Evolutionary conservation across 2,113 vertebrate species (phyloP).

Genomic region (Myiozetetes cayanensis): DNA sequence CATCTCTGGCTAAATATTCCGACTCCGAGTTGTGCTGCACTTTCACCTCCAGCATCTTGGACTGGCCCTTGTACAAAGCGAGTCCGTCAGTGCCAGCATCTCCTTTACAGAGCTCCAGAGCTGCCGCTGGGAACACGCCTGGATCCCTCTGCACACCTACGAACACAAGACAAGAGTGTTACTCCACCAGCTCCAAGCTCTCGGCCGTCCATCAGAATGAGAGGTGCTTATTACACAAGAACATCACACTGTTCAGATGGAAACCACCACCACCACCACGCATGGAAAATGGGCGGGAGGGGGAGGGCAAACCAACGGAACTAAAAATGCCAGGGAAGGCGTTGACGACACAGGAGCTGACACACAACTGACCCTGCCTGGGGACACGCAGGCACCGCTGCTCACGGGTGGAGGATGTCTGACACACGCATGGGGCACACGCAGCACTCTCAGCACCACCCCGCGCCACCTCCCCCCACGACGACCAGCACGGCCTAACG

Average conservation of each 20-base stretch:
- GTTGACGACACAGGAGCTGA: constrained; percentile 4
- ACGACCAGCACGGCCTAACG: fast-evolving
- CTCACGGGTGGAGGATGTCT: constrained; percentile 52
- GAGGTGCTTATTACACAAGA: neutral
- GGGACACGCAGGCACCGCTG: constrained; percentile 16
- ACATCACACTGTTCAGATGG: neutral
- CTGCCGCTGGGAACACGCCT: constrained; percentile 39
- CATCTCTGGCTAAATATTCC: constrained; percentile 64
- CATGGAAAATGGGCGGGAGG: constrained; percentile 62
- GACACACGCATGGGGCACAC: constrained; percentile 51
- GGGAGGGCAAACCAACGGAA: neutral
- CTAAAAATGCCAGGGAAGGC: constrained; percentile 24
- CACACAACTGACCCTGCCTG: neutral
- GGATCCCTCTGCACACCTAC: constrained; percentile 71
- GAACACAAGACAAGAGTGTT: constrained; percentile 59
- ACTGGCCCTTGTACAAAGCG: constrained; percentile 16
- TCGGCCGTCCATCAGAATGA: fast-evolving
- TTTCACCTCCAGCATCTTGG: constrained; percentile 16
- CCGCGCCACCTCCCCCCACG: neutral
- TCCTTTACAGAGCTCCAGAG: constrained; percentile 50
- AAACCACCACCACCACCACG: constrained; percentile 60
- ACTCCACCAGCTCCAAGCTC: neutral
- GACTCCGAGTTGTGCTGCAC: constrained; percentile 46
- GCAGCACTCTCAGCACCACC: neutral
- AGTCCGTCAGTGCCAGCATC: constrained; percentile 8